phyloP scores from a whole-genome alignment of 2,888 invertebrate species.

The Odontocerum albicorne region DNA sequence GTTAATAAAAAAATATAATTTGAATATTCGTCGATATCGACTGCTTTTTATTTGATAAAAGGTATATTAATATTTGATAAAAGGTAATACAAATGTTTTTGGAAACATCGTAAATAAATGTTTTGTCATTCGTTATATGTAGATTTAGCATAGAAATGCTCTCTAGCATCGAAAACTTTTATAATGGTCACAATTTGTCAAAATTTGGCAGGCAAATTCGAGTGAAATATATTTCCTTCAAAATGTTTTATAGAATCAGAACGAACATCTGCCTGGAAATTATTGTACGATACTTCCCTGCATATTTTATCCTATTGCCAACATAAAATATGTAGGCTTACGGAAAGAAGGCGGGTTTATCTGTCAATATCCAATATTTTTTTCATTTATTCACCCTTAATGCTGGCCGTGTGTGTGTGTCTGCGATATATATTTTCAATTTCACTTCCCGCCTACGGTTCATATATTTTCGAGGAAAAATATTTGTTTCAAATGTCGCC shows the following conservation, averaged over 20 bases:
- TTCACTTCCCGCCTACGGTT: constrained; percentile 2
- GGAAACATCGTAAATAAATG: too few species aligned
- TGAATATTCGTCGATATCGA: too few species aligned
- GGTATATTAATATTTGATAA: too few species aligned
- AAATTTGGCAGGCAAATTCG: background rate
- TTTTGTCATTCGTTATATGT: too few species aligned
- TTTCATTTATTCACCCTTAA: background rate
- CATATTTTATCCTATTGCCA: background rate
- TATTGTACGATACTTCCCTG: background rate
- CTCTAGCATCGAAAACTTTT: too few species aligned
- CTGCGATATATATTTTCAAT: constrained; percentile 10
- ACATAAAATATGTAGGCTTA: background rate
- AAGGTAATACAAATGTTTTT: too few species aligned
- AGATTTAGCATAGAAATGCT: too few species aligned
- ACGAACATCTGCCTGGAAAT: background rate
- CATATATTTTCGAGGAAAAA: constrained; percentile 4
- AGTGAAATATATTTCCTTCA: background rate
- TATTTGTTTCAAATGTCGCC: constrained; percentile 13
- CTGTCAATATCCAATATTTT: constrained; percentile 2
- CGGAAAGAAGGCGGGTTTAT: background rate
- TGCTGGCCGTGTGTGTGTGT: background rate
- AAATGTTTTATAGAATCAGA: too few species aligned
- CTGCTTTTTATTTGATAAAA: too few species aligned
- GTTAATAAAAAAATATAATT: too few species aligned
- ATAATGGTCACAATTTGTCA: too few species aligned